These are phyloP conservation scores for Gryllus bimaculatus DNA, from an alignment of 1,140 invertebrate genomes.

Conservation along the genomic window DNA sequence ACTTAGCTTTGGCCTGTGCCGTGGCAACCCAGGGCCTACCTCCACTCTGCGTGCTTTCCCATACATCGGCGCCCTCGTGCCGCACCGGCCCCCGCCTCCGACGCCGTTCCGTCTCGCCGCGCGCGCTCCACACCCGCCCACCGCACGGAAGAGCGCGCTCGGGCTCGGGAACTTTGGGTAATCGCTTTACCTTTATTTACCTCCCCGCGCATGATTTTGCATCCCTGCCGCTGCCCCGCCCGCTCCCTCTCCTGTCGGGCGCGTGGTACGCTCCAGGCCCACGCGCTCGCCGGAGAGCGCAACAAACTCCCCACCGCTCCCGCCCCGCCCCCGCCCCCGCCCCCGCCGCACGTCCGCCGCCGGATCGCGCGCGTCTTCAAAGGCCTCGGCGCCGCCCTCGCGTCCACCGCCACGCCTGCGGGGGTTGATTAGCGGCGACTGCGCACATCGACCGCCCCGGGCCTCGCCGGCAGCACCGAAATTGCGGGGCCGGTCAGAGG, in stretches of 20 bases:
- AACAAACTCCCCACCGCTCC: neutral
- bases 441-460: neutral
- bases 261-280: neutral
- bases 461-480: neutral
- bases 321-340: too few relatives aligned
- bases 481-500: neutral
- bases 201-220: neutral
- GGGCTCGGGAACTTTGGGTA: neutral
- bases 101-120: neutral
- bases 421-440: neutral
- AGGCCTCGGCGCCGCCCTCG: neutral
- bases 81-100: too few relatives aligned
- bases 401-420: neutral
- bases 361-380: neutral
- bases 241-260: neutral
- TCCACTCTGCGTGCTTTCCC: too few relatives aligned
- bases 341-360: too few relatives aligned
- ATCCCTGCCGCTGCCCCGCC: neutral
- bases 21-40: too few relatives aligned
- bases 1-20: too few relatives aligned
- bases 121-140: neutral
- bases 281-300: neutral
- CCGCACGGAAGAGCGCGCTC: neutral
- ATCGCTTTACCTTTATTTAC: conserved; percentile 5
- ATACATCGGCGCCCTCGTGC: too few relatives aligned